Conservation (phyloP, 2,888 invertebrate species). For the Parthenolecanium corni region DNA sequence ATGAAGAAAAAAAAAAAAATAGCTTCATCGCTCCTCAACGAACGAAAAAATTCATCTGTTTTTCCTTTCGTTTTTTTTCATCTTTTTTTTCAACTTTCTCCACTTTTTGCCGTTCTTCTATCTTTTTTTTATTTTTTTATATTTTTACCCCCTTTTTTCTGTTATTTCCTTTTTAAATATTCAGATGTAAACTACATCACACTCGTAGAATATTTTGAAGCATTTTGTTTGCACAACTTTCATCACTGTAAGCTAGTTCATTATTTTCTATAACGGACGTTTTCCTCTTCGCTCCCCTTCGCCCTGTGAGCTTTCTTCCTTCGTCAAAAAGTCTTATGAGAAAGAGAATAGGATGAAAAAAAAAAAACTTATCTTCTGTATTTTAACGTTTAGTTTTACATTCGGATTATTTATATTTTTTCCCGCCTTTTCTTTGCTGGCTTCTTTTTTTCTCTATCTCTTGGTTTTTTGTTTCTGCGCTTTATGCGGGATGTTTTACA, state of each 20-base stretch:
- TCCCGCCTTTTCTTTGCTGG: background rate
- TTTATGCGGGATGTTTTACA: background rate
- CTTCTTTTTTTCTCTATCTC: background rate
- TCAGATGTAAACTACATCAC: background rate
- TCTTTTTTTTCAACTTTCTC: background rate
- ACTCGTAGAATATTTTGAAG: constrained; percentile 2
- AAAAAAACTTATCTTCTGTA: constrained; percentile 1
- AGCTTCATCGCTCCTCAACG: no score
- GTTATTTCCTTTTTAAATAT: constrained; percentile 4
- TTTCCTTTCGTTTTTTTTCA: no score
- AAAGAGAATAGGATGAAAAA: no score
- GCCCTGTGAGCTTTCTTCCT: background rate
- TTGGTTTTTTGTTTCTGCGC: background rate
- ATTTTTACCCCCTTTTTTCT: background rate
- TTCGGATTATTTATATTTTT: background rate
- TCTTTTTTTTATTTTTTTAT: no score
- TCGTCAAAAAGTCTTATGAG: background rate
- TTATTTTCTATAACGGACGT: constrained; percentile 15
- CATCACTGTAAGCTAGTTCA: constrained; percentile 14
- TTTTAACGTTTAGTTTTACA: no score
- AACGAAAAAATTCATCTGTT: no score
- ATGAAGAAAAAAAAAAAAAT: no score
- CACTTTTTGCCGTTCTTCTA: no score
- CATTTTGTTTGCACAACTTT: constrained; percentile 17
- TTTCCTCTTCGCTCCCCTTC: background rate